Percentiles rank a stretch among this genome's conserved stretches.
Evolutionary conservation across 2,888 invertebrate species (phyloP).

Genomic region (Gastracanthus pulcherrimus): DNA sequence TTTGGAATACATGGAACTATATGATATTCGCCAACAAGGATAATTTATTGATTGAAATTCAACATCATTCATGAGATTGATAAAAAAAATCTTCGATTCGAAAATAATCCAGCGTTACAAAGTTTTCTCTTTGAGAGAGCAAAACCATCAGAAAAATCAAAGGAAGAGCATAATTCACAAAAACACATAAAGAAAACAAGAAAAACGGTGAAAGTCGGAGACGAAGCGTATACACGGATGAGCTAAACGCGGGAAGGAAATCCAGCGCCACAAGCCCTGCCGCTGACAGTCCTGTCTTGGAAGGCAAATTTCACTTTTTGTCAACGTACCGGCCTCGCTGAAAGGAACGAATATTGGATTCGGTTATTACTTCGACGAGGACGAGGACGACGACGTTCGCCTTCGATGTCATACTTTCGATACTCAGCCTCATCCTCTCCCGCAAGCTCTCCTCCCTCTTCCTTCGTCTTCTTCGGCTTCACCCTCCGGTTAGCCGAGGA

Average conservation of each 20-base stretch:
- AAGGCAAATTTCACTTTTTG: constrained; percentile 74
- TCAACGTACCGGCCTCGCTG: constrained; percentile 68
- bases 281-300: constrained; percentile 72
- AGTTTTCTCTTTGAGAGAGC: too few relatives aligned
- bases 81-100: too few relatives aligned
- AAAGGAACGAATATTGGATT: constrained; percentile 76
- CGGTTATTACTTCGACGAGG: constrained; percentile 74
- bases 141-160: too few relatives aligned
- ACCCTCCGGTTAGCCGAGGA: background rate
- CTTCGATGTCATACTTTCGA: constrained; percentile 58
- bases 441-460: background rate
- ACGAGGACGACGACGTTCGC: constrained; percentile 13
- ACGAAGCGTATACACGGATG: background rate
- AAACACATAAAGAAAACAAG: too few relatives aligned
- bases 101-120: too few relatives aligned
- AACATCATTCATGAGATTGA: too few relatives aligned
- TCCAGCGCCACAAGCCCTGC: constrained; percentile 63
- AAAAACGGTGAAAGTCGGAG: too few relatives aligned
- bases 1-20: too few relatives aligned
- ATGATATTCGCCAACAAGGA: too few relatives aligned
- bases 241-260: background rate
- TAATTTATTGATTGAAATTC: too few relatives aligned
- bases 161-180: too few relatives aligned
- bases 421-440: constrained; percentile 6
- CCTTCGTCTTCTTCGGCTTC: background rate